Conservation (phyloP, 1,140 invertebrate species). For the Eupeodes corollae region DNA sequence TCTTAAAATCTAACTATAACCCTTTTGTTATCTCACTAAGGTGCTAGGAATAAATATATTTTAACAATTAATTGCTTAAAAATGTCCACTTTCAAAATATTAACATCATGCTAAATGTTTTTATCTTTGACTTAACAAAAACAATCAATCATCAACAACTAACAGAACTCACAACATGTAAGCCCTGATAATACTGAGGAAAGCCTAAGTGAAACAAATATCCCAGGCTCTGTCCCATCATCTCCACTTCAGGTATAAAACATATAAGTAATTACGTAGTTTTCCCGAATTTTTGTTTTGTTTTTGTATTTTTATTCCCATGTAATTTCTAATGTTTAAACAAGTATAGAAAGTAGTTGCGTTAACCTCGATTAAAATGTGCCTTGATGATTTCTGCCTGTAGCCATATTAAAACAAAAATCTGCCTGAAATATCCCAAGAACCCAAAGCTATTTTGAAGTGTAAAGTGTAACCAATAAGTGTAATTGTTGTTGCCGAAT, state of each 20-base stretch:
- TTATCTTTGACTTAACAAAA: background rate
- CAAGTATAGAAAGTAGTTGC: background rate
- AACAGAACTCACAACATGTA: constrained; percentile 8
- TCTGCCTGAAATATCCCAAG: too few relatives aligned
- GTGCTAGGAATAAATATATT: background rate
- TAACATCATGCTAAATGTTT: background rate
- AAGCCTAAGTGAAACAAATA: constrained; percentile 10
- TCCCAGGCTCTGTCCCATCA: constrained; percentile 10
- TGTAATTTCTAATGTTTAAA: background rate
- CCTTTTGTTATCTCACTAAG: background rate
- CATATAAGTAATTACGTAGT: background rate
- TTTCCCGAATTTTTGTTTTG: background rate
- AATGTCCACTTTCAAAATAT: background rate
- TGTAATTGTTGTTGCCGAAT: too few relatives aligned
- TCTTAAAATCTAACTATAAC: background rate
- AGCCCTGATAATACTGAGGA: constrained; percentile 14
- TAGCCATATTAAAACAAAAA: too few relatives aligned
- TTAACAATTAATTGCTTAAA: background rate
- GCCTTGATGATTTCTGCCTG: too few relatives aligned
- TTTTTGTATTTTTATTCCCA: constrained; percentile 1
- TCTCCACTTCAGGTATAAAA: constrained; percentile 14
- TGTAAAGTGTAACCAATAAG: too few relatives aligned
- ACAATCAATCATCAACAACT: constrained; percentile 4
- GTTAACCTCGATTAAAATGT: too few relatives aligned
- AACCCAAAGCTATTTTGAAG: too few relatives aligned